These are phyloP conservation scores for Dolomedes plantarius DNA, from an alignment of 2,888 invertebrate species.

Conservation along the genomic window DNA sequence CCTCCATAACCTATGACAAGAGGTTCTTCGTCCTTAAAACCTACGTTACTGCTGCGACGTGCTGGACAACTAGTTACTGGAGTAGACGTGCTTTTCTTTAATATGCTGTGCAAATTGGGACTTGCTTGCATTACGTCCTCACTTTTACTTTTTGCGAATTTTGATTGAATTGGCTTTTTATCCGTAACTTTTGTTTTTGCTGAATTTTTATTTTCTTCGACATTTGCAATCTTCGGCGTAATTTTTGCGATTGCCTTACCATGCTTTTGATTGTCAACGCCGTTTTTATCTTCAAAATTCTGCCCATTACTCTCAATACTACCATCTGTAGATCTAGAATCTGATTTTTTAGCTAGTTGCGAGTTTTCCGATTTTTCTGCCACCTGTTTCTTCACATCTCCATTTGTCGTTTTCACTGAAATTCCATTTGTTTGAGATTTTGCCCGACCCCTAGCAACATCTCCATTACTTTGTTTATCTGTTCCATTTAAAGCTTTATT, in stretches of 20 bases:
- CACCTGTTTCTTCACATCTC: background rate
- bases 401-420: background rate
- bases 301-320: constrained; percentile 18
- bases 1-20: constrained; percentile 71
- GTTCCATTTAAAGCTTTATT: constrained; percentile 41
- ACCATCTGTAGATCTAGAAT: background rate
- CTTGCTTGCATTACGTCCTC: constrained; percentile 3
- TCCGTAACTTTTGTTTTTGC: background rate
- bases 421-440: constrained; percentile 10
- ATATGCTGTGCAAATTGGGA: constrained; percentile 31
- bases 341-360: background rate
- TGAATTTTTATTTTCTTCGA: background rate
- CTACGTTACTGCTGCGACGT: constrained; percentile 49
- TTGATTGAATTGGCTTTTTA: background rate
- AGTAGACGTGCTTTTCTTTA: constrained; percentile 36
- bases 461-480: constrained; percentile 22
- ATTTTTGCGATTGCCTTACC: background rate
- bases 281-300: background rate
- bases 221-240: background rate
- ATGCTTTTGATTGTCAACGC: constrained; percentile 7
- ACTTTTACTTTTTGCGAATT: constrained; percentile 29
- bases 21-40: constrained; percentile 66
- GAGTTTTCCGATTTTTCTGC: background rate
- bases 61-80: constrained; percentile 3
- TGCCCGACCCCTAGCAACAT: background rate